Base-by-base conservation (phyloP, 2,113 vertebrate species). In the Merops nubicus region DNA sequence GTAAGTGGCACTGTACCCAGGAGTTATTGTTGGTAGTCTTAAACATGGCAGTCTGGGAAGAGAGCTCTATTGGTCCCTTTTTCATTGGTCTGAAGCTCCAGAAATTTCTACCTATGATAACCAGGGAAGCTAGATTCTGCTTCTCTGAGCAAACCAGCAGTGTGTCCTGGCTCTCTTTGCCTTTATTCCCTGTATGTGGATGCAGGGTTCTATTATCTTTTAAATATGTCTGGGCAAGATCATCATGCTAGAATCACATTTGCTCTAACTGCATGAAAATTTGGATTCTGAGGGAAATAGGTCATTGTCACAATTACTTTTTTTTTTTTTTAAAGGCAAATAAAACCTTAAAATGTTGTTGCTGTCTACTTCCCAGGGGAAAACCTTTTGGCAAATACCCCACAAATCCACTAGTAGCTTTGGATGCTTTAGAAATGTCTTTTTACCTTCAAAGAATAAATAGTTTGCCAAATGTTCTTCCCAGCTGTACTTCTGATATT, bases 1-100 rank as follows among this genome's bases (percentile, higher is more conserved):
- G 5, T 19, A 38, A 72, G 19, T 6, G 28, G 22, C 11, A 6
- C 23, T 15, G 45, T 59, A 43, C 9, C 6, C 16, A 31, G 38
- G 15, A 76, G 7, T 28, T 48, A 29, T 12, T 0, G 0, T 12
- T 0, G 0, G 28, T 9, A 3, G 4, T 12, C 8, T 21, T 12
- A 22, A 62, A n/a, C 12, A 36, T 6, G 2, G 4, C 23, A 26
- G 9, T 45, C 36, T 34, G 29, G 43, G 33, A 38, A 34, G 1
- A 3, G 19, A 22, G 4, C 9, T 76, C n/a, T 51, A 38, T 16
- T 38, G 14, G 5, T 48, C 19, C 12, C 4, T 36, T 12, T 25
- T 28, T 60, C 1, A 0, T 21, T 36, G 14, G 7, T n/a, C 47
- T 60, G 22, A 45, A 12, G 9, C 5, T 54, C 1, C 23, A 82